Base-by-base conservation (phyloP, 2,888 invertebrate genomes). In the Drosophila birchii region DNA sequence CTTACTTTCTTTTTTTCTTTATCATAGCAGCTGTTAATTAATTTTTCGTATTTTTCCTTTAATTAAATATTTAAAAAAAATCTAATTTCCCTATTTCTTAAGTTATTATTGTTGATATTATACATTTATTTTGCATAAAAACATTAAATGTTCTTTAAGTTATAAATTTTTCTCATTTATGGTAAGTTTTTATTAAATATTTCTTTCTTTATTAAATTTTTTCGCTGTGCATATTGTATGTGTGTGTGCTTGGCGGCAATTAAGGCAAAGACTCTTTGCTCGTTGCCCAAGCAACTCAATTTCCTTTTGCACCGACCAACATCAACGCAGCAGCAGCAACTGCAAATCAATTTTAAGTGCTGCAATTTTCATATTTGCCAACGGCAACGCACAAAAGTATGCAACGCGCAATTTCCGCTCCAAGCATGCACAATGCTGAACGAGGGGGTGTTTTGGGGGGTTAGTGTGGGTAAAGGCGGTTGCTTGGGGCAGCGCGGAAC, bases 351-450 rank as follows among this genome's bases (percentile, higher is more conserved):
- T 73, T 82, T 80, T 78, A 79, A 82, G 79, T 73, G 79, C 83
- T 69, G 82, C 80, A 72, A 72, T 83, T 86, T 86, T 77, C 63
- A 78, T 83, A 81, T 83, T 84, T 83, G 78, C 79, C 71, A 60
- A 51, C 68, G 58, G 58, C 82, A 72, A 77, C 71, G 75, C 80
- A 80, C 79, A 80, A 80, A 80, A 79, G 71, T 79, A 76, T 78
- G 76, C 82, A 81, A 63, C 74, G 87, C 79, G 76, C 85, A 85
- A 85, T 85, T 85, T 85, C 88, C 85, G 81, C 78, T 76, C 53
- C 56, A 59, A 73, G 69, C 43, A 66, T 76, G 57, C 76, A 62
- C 59, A 75, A 69, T 62, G 41, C 56, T 12, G 18, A 14, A 7
- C 18, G 53, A 18, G 34, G 43, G 20, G 26, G n/a, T 18, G 11